A percentile compares a stretch with the other conserved stretches of the same genome.
Conservation (phyloP, 2,797 vertebrate genomes). For the Anomalospiza imberbis region DNA sequence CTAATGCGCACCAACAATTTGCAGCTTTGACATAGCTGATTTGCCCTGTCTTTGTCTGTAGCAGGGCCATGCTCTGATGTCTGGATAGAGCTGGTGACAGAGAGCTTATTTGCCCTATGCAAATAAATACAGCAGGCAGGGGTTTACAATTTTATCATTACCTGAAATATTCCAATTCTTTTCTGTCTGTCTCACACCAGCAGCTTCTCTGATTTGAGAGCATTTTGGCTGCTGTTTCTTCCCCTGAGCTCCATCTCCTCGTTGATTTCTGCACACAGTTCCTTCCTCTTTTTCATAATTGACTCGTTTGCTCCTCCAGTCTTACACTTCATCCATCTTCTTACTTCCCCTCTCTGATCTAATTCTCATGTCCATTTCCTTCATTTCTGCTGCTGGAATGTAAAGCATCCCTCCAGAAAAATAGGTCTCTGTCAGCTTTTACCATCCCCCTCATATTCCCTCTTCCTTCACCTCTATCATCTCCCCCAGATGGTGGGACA, state of each 20-base stretch:
- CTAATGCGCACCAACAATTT: neutral
- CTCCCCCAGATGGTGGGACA: slow-evolving; percentile 35
- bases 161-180: neutral
- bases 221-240: slow-evolving; percentile 23
- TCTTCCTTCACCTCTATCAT: slow-evolving; percentile 22
- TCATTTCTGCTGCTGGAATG: slow-evolving; percentile 39
- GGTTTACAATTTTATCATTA: neutral
- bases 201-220: neutral
- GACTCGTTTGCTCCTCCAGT: slow-evolving; percentile 47
- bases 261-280: neutral
- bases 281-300: slow-evolving; percentile 31
- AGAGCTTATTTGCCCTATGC: neutral
- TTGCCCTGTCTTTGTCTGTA: neutral
- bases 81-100: neutral
- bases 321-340: slow-evolving; percentile 59
- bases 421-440: slow-evolving; percentile 19
- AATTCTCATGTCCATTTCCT: slow-evolving; percentile 29
- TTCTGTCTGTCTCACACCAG: neutral
- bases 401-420: slow-evolving; percentile 44
- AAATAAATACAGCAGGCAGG: neutral
- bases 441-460: neutral
- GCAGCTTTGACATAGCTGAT: neutral
- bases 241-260: slow-evolving; percentile 30
- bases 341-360: slow-evolving; percentile 49
- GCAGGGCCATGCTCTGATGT: neutral